phyloP scores from a whole-genome alignment of 1,140 invertebrate genomes.

The Brachionus plicatilis region DNA sequence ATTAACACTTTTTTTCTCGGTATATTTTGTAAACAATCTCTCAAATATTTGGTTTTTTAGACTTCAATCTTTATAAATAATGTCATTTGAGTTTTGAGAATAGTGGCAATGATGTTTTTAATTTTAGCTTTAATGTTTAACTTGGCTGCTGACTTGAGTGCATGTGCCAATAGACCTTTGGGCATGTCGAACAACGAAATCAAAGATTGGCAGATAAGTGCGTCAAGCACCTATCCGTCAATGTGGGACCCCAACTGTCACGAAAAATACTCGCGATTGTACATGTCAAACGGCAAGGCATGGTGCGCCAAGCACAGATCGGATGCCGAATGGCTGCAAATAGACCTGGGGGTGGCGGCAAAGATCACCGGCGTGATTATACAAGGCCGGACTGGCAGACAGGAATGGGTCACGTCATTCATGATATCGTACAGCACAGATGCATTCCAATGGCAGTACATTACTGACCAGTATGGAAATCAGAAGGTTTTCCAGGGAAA shows the following conservation, averaged over 20 bases:
- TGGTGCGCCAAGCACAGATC: constrained; percentile 60
- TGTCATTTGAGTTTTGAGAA: neutral
- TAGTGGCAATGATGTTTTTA: neutral
- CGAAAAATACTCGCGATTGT: constrained; percentile 60
- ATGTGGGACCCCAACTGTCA: constrained; percentile 58
- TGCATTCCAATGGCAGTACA: constrained; percentile 59
- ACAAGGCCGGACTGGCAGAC: constrained; percentile 58
- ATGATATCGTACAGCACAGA: constrained; percentile 59
- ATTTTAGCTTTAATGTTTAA: neutral
- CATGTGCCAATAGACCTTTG: constrained; percentile 1
- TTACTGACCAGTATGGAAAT: constrained; percentile 58
- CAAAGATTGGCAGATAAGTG: constrained; percentile 62
- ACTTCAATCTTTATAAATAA: neutral
- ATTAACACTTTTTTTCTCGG: constrained; percentile 24
- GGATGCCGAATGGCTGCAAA: constrained; percentile 61
- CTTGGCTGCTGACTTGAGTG: neutral
- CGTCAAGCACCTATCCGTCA: constrained; percentile 57
- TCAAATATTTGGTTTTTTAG: constrained; percentile 28
- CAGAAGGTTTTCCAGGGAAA: constrained; percentile 59
- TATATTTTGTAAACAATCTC: constrained; percentile 5
- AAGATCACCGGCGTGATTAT: constrained; percentile 60
- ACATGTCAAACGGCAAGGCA: constrained; percentile 57
- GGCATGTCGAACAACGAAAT: constrained; percentile 46
- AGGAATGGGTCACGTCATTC: constrained; percentile 59
- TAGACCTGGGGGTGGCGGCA: constrained; percentile 58